Percentiles rank a stretch among this genome's conserved stretches.
phyloP scores from a whole-genome alignment of 2,797 vertebrate genomes.

The Oceanodroma leucorhoa region DNA sequence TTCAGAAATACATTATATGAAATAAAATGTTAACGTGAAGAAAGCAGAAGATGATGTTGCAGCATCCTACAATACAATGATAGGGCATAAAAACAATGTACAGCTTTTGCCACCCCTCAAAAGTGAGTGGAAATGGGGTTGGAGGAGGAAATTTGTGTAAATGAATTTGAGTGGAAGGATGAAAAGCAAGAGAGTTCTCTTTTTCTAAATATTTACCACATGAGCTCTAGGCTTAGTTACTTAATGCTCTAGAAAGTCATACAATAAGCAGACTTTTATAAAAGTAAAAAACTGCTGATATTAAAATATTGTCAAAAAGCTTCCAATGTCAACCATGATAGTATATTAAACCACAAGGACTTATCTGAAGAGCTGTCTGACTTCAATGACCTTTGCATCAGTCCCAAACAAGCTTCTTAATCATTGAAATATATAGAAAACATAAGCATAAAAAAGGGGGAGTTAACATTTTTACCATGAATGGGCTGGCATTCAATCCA shows the following conservation, averaged over 20 bases:
- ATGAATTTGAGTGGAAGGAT: background rate
- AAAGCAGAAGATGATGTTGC: background rate
- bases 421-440: background rate
- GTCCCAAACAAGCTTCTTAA: background rate
- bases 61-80: background rate
- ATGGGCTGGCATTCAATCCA: background rate
- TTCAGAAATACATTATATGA: constrained; percentile 19
- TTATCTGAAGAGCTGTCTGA: background rate
- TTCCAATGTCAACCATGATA: background rate
- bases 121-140: background rate
- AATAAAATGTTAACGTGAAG: background rate
- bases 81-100: background rate
- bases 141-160: background rate
- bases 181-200: background rate
- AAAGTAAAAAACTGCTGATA: background rate
- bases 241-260: background rate
- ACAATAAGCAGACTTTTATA: background rate
- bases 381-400: background rate
- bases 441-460: background rate
- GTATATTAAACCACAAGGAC: background rate
- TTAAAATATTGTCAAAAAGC: background rate
- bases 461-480: background rate
- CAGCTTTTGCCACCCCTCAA: background rate
- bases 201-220: background rate
- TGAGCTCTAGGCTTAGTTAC: background rate